A percentile compares a stretch with the other conserved stretches of the same genome.
Evolutionary conservation across 2,797 vertebrate species (phyloP).

Genomic region (Numenius phaeopus): DNA sequence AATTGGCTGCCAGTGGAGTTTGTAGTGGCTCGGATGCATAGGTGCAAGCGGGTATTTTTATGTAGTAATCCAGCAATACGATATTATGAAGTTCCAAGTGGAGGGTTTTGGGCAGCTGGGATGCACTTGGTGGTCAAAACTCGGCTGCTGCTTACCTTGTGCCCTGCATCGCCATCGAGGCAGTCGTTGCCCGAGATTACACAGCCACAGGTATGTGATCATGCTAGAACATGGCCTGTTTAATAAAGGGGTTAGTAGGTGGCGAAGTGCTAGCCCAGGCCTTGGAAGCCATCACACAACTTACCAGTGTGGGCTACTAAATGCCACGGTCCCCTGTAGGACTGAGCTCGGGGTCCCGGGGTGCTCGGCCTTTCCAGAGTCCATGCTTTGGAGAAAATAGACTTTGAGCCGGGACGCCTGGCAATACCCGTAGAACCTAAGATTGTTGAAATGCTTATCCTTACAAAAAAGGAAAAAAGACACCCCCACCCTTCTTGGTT

Average conservation of each 20-base stretch:
- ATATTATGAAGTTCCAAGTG: not conserved
- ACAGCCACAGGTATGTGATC: not conserved
- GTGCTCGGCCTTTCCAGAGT: not conserved
- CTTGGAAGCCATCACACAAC: accelerated
- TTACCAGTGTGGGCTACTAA: not conserved
- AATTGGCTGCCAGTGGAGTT: conserved; percentile 54
- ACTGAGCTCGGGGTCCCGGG: accelerated
- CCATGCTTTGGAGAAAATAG: not conserved
- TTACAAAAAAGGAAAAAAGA: not conserved
- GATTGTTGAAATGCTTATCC: accelerated
- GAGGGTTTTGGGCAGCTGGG: not conserved
- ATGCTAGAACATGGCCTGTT: not conserved
- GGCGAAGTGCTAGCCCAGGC: not conserved
- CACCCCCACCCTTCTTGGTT: accelerated
- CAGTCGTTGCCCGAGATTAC: not conserved
- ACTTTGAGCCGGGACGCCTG: not conserved
- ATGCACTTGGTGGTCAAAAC: not conserved
- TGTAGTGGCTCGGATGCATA: not conserved
- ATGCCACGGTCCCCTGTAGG: not conserved
- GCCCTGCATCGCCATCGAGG: accelerated
- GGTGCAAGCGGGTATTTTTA: conserved; percentile 31
- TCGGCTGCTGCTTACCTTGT: not conserved
- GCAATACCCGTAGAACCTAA: accelerated
- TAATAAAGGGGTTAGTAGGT: not conserved
- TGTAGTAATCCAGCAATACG: not conserved